phyloP scores from a whole-genome alignment of 1,140 invertebrate species.

The Elymnias hypermnestra region DNA sequence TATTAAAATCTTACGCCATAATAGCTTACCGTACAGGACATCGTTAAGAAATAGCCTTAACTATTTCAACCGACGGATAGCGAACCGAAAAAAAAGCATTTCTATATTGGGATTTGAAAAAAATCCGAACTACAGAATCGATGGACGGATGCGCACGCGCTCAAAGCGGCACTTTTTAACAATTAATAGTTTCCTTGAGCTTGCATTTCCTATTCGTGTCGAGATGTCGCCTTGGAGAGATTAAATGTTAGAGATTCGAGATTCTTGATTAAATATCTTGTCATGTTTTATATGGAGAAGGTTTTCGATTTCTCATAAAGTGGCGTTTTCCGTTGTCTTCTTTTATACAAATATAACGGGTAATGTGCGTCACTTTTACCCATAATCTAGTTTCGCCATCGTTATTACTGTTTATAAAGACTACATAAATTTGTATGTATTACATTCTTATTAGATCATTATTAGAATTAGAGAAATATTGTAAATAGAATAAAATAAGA shows the following conservation, averaged over 20 bases:
- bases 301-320: constrained; percentile 7
- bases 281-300: constrained; percentile 10
- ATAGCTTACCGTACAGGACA: constrained; percentile 36
- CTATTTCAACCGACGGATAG: constrained; percentile 40
- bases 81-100: constrained; percentile 27
- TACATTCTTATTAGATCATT: too few relatives aligned
- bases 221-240: constrained; percentile 31
- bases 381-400: too few relatives aligned
- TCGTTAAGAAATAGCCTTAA: constrained; percentile 42
- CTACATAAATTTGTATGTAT: too few relatives aligned
- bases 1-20: constrained; percentile 20
- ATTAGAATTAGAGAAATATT: too few relatives aligned
- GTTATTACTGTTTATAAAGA: too few relatives aligned
- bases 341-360: too few relatives aligned
- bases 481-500: too few relatives aligned
- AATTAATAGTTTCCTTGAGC: constrained; percentile 48
- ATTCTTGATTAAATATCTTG: too few relatives aligned
- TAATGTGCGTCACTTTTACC: too few relatives aligned
- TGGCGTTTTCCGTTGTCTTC: too few relatives aligned
- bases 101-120: constrained; percentile 42
- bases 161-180: constrained; percentile 34
- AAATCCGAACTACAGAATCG: constrained; percentile 22
- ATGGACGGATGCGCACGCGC: constrained; percentile 40
- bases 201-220: constrained; percentile 39
- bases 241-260: constrained; percentile 26